Conservation (phyloP, 2,888 invertebrate genomes). For the Sicus ferrugineus region DNA sequence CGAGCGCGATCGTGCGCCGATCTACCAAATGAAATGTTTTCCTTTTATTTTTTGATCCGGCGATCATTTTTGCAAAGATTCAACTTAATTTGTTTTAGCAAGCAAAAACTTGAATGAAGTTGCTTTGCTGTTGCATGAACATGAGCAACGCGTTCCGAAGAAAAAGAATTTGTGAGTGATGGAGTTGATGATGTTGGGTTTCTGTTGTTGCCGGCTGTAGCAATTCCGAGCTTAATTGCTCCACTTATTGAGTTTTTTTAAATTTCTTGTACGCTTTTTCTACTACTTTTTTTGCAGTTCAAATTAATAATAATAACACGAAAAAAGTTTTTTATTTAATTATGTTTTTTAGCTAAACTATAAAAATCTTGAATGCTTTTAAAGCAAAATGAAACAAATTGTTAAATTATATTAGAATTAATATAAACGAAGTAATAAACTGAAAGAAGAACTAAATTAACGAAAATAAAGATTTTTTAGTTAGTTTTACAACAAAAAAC, state of each 20-base stretch:
- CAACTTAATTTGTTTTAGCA: constrained; percentile 26
- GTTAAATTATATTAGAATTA: too few relatives aligned
- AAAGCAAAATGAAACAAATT: too few relatives aligned
- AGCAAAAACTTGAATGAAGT: background rate
- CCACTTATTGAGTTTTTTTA: background rate
- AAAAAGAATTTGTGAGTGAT: background rate
- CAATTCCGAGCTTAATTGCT: background rate
- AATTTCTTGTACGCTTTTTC: background rate
- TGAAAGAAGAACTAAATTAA: too few relatives aligned
- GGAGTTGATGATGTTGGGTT: background rate
- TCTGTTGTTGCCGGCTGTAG: background rate
- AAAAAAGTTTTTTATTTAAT: constrained; percentile 5
- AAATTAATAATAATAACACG: background rate
- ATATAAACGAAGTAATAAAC: too few relatives aligned
- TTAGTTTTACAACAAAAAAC: too few relatives aligned
- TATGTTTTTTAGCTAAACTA: constrained; percentile 2
- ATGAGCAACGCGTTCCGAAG: background rate
- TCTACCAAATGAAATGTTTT: constrained; percentile 27
- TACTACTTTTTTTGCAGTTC: background rate
- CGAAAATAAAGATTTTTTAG: too few relatives aligned
- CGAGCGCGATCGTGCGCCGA: constrained; percentile 23
- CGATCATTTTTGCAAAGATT: constrained; percentile 15
- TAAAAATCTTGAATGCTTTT: too few relatives aligned
- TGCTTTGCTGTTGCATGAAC: background rate
- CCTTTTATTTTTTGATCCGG: constrained; percentile 22